Percentiles rank a stretch among this genome's conserved stretches.
Conservation (phyloP, 2,888 invertebrate genomes). For the Platypus cylindrus region DNA sequence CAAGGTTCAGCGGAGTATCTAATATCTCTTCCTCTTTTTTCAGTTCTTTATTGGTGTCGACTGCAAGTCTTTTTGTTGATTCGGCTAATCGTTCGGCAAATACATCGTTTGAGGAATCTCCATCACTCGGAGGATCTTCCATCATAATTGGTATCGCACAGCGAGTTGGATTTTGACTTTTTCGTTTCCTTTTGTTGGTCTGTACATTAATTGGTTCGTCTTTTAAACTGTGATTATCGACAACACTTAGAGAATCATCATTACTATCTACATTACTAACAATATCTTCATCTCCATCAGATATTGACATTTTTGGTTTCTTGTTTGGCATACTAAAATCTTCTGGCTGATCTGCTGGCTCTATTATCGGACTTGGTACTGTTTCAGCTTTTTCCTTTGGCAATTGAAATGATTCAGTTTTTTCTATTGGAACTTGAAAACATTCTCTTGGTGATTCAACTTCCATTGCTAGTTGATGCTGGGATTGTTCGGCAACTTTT, state of each 20-base stretch:
- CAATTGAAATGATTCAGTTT: constrained; percentile 5
- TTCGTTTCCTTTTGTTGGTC: constrained; percentile 70
- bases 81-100: constrained; percentile 26
- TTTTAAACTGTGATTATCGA: constrained; percentile 42
- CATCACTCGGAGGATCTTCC: constrained; percentile 44
- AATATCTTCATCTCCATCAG: constrained; percentile 43
- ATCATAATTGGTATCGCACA: constrained; percentile 49
- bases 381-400: constrained; percentile 5
- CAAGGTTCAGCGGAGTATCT: constrained; percentile 34
- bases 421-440: constrained; percentile 5
- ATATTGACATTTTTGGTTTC: constrained; percentile 43
- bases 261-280: constrained; percentile 51
- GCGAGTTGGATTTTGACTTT: constrained; percentile 77
- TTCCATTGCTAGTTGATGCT: constrained; percentile 4
- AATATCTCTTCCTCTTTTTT: constrained; percentile 20
- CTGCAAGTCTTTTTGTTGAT: constrained; percentile 18
- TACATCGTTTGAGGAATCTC: constrained; percentile 47
- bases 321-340: constrained; percentile 57
- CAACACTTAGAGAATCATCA: constrained; percentile 46
- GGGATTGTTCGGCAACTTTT: not conserved
- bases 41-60: constrained; percentile 19
- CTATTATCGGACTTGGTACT: not conserved
- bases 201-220: constrained; percentile 42
- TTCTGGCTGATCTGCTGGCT: constrained; percentile 44
- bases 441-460: constrained; percentile 3